Evolutionary conservation across 2,888 invertebrate genomes (phyloP).

Genomic region (Eulithis prunata): DNA sequence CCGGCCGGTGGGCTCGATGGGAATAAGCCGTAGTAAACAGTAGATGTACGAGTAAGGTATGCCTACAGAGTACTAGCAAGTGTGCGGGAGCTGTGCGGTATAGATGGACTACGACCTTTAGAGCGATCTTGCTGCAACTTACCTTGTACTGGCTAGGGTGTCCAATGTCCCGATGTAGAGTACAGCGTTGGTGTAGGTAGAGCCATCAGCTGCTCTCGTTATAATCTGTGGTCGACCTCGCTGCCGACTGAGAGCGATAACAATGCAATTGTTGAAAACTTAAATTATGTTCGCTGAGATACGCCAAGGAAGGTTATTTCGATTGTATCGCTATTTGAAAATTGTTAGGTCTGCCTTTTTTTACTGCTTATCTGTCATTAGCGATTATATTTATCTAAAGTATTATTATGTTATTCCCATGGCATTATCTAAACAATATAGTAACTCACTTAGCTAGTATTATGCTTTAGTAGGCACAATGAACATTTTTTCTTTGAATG

Average conservation of each 20-base stretch:
- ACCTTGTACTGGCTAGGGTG: too few relatives aligned
- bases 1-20: too few relatives aligned
- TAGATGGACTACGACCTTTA: too few relatives aligned
- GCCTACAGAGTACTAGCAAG: too few relatives aligned
- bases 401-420: slow-evolving; percentile 51
- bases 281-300: slow-evolving; percentile 61
- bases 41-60: too few relatives aligned
- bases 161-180: too few relatives aligned
- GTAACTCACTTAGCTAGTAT: slow-evolving; percentile 39
- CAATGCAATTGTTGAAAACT: slow-evolving; percentile 71
- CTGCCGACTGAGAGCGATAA: slow-evolving; percentile 56
- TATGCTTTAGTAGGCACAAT: slow-evolving; percentile 31
- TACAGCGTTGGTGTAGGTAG: not conserved
- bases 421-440: slow-evolving; percentile 45
- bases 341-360: slow-evolving; percentile 54
- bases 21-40: too few relatives aligned
- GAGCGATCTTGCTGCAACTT: too few relatives aligned
- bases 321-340: slow-evolving; percentile 60
- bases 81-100: too few relatives aligned
- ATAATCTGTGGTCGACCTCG: slow-evolving; percentile 38
- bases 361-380: slow-evolving; percentile 51
- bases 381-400: slow-evolving; percentile 48
- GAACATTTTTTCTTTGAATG: slow-evolving; percentile 17
- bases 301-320: slow-evolving; percentile 59
- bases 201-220: slow-evolving; percentile 9